Evolutionary conservation across 2,888 invertebrate genomes (phyloP).

Genomic region (Ophioninae sp.): DNA sequence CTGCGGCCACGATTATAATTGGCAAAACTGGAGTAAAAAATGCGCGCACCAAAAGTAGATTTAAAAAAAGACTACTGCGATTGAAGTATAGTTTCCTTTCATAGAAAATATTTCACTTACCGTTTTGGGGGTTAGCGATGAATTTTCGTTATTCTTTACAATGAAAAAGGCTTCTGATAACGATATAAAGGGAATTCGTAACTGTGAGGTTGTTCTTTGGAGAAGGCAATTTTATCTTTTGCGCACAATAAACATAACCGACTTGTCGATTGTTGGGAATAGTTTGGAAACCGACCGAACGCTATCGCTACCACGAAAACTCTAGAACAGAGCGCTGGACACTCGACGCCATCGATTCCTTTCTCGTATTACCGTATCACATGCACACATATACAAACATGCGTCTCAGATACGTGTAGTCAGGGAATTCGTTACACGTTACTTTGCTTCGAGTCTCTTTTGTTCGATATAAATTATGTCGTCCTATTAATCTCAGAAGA

Average conservation of each 20-base stretch:
- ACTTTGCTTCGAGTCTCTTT: neutral
- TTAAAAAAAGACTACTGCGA: neutral
- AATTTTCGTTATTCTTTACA: constrained; percentile 1
- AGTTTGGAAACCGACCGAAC: constrained; percentile 40
- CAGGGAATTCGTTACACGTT: neutral
- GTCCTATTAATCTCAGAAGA: neutral
- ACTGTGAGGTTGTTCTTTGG: constrained; percentile 25
- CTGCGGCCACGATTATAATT: neutral
- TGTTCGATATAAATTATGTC: neutral
- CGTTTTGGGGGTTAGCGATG: neutral
- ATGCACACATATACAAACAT: neutral
- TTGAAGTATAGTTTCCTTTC: neutral
- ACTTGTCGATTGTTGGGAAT: neutral
- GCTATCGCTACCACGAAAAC: constrained; percentile 24
- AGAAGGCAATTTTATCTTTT: neutral
- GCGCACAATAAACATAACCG: neutral
- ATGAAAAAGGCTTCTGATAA: neutral
- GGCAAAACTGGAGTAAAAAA: constrained; percentile 6
- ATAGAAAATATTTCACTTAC: constrained; percentile 4
- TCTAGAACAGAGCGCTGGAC: constrained; percentile 27
- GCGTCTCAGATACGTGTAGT: neutral
- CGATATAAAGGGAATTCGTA: constrained; percentile 32
- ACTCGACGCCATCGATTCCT: constrained; percentile 52
- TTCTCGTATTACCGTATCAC: constrained; percentile 54
- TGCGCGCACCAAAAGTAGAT: neutral